Conservation (phyloP, 1,140 invertebrate genomes). For the Eufriesea mexicana region DNA sequence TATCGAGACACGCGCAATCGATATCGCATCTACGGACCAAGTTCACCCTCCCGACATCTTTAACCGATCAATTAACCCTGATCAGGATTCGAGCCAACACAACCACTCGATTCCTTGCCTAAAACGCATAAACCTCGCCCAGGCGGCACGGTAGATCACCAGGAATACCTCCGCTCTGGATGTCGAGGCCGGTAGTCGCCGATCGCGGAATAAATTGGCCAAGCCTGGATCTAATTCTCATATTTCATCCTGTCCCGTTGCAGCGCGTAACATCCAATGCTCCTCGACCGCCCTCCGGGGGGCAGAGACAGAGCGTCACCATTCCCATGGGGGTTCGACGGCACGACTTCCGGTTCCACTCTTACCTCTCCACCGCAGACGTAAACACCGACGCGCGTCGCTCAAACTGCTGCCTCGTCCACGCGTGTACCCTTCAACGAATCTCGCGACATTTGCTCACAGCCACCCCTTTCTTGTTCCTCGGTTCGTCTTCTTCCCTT, state of each 20-base stretch:
- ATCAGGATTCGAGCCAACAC: not conserved
- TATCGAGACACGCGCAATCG: too few species aligned
- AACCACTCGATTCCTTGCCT: not conserved
- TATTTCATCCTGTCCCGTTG: constrained; percentile 24
- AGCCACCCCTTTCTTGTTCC: not conserved
- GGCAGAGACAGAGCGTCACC: not conserved
- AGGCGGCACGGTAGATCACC: constrained; percentile 2
- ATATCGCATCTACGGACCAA: too few species aligned
- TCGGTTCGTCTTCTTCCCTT: not conserved
- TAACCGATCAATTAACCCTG: not conserved
- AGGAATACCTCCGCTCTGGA: not conserved
- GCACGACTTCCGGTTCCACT: constrained; percentile 28
- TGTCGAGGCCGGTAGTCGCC: not conserved
- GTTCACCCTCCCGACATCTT: not conserved
- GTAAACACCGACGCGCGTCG: constrained; percentile 53
- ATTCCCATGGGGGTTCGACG: constrained; percentile 11
- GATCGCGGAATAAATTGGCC: constrained; percentile 7
- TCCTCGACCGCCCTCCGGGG: not conserved
- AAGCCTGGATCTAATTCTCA: constrained; percentile 17
- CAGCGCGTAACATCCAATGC: not conserved
- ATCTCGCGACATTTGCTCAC: constrained; percentile 21
- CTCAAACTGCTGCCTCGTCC: constrained; percentile 39
- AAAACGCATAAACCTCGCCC: not conserved
- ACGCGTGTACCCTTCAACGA: constrained; percentile 13
- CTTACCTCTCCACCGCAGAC: constrained; percentile 30